Evolutionary conservation across 2,797 vertebrate genomes (phyloP).

Genomic region (Brachymystax lenok): DNA sequence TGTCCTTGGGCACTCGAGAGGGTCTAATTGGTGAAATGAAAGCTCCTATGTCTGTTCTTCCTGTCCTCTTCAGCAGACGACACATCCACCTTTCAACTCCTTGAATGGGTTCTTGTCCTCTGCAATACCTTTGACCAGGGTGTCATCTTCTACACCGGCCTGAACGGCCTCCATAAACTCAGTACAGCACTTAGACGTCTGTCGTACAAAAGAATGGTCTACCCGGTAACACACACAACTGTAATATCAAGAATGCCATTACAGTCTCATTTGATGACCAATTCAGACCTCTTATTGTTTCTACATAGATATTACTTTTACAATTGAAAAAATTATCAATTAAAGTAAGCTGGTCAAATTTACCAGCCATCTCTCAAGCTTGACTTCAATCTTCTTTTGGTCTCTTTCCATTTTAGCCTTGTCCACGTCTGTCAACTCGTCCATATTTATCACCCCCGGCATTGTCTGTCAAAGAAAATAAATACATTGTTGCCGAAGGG

Average conservation of each 20-base stretch:
- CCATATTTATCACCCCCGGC: slow-evolving; percentile 89
- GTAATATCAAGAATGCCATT: background rate
- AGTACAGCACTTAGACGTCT: slow-evolving; percentile 97
- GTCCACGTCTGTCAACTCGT: slow-evolving; percentile 91
- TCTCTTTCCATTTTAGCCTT: slow-evolving; percentile 90
- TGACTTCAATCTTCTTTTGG: slow-evolving; percentile 89
- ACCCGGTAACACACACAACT: background rate
- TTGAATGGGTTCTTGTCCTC: slow-evolving; percentile 99
- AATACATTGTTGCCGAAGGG: background rate
- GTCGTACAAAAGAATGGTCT: slow-evolving; percentile 19
- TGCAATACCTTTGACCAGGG: slow-evolving; percentile 90
- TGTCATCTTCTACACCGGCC: slow-evolving; percentile 86
- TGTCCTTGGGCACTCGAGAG: slow-evolving; percentile 57
- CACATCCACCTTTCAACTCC: slow-evolving; percentile 92
- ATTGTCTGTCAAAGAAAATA: slow-evolving; percentile 69
- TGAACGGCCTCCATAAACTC: slow-evolving; percentile 95
- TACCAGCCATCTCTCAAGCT: slow-evolving; percentile 89
- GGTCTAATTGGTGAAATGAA: slow-evolving; percentile 60
- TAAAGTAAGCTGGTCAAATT: slow-evolving; percentile 42
- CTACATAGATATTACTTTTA: background rate
- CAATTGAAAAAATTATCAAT: background rate
- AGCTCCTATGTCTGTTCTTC: slow-evolving; percentile 47
- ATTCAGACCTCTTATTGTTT: background rate
- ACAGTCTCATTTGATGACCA: background rate
- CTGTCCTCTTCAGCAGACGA: slow-evolving; percentile 81